Base-by-base conservation (phyloP, 2,113 vertebrate species). In the Rhinopomastus cyanomelas region DNA sequence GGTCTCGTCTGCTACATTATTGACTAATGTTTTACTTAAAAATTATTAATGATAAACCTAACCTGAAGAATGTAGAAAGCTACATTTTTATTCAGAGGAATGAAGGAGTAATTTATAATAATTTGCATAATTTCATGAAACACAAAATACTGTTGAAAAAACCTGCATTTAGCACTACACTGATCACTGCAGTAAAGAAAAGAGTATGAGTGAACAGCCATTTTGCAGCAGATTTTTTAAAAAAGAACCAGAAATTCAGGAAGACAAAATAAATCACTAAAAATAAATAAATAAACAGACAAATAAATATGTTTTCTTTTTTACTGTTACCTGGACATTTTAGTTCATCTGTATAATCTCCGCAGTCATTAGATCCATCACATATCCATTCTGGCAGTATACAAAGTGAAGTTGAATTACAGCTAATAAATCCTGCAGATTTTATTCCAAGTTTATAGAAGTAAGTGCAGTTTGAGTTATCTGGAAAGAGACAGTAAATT, bases 301-400 rank as follows among this genome's bases (percentile, higher is more conserved):
- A 65, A 65, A 11, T 34, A 34, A 25, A 51, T 51, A 0, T n/a
- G 36, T 68, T 49, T 49, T 37, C 1, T 27, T 26, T n/a, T 1
- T 30, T 12, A 21, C 5, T 21, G 93, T 98, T 98, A 99, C 99
- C 98, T 98, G 99, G 98, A 89, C 99, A 99, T 96, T 98, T 98
- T 64, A 98, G 96, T 97, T 99, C 99, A 94, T 99, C 99, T 25
- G 98, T 98, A 57, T 99, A 99, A 97, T 99, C 99, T 57, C 99
- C 99, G 20, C 99, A 99, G 97, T 99, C 99, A 55, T 99, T 99
- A 82, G 99, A 98, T 14, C 99, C 99, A 82, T 99, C 99, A 25
- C 99, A 99, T 93, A 99, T 97, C 99, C 99, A 99, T 32, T 98
- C 97, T 25, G 98, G 98, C 96, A 99, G 98, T 96, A 99, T 96